Conservation (phyloP, 2,113 vertebrate genomes). For the zebrafish (Danio rerio) region DNA sequence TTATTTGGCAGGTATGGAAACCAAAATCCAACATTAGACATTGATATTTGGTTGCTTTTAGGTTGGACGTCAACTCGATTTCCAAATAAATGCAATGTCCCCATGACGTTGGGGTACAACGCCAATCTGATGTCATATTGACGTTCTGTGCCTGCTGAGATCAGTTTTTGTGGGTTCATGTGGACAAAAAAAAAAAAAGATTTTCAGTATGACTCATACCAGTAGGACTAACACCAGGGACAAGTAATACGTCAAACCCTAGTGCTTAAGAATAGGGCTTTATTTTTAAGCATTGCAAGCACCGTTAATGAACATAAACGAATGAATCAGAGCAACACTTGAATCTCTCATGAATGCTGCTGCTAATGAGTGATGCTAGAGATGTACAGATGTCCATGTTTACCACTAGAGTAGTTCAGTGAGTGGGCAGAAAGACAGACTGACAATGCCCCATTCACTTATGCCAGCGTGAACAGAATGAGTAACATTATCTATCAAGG, state of each 20-base stretch:
- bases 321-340: neutral
- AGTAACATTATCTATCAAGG: constrained; percentile 47
- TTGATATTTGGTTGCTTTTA: too few relatives aligned
- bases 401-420: neutral
- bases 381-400: constrained; percentile 7
- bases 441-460: neutral
- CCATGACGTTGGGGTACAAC: too few relatives aligned
- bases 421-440: constrained; percentile 10
- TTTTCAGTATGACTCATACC: neutral
- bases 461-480: constrained; percentile 5
- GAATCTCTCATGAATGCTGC: neutral
- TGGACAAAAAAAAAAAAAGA: too few relatives aligned
- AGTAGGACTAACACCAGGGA: neutral
- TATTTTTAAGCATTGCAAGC: constrained; percentile 3
- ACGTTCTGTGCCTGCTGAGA: too few relatives aligned
- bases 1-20: too few relatives aligned
- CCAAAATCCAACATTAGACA: too few relatives aligned
- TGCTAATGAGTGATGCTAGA: neutral
- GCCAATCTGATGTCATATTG: too few relatives aligned
- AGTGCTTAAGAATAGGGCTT: constrained; percentile 36
- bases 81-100: too few relatives aligned
- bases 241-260: neutral
- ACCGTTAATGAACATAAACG: neutral
- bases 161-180: too few relatives aligned
- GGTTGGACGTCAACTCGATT: too few relatives aligned